phyloP scores from a whole-genome alignment of 2,888 invertebrate genomes.

The Ichneumoninae sp. region DNA sequence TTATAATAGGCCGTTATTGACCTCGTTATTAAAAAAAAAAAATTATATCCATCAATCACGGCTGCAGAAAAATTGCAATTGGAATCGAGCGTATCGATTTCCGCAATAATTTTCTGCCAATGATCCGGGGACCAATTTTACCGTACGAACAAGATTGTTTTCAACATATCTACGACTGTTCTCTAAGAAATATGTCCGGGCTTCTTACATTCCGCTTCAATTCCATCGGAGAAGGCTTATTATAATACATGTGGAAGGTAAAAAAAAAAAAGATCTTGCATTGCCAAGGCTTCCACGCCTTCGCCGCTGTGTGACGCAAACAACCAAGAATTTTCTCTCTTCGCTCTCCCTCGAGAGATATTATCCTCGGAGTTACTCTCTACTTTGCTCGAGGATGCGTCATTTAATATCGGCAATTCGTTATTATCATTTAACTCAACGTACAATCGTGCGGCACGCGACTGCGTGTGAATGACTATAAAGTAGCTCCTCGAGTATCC shows the following conservation, averaged over 20 bases:
- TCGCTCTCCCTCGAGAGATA: constrained; percentile 26
- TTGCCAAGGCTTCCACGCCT: constrained; percentile 64
- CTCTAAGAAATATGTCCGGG: not conserved
- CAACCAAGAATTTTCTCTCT: constrained; percentile 58
- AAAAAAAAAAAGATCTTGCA: constrained; percentile 58
- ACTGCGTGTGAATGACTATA: constrained; percentile 36
- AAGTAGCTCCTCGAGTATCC: not conserved
- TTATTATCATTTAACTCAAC: constrained; percentile 43
- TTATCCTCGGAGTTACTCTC: constrained; percentile 1
- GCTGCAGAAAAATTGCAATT: constrained; percentile 6
- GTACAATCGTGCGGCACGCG: constrained; percentile 45
- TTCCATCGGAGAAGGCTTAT: constrained; percentile 5
- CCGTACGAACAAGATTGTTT: not conserved
- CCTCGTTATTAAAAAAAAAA: not conserved
- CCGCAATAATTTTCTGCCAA: not conserved
- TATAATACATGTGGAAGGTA: constrained; percentile 20
- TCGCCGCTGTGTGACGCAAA: constrained; percentile 49
- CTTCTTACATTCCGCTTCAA: not conserved
- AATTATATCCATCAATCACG: not conserved
- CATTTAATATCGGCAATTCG: constrained; percentile 46
- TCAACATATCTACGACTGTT: not conserved
- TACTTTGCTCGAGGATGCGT: constrained; percentile 22
- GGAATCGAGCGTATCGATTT: constrained; percentile 7
- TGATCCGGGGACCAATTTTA: not conserved
- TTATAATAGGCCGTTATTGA: not conserved